Evolutionary conservation across 1,140 invertebrate genomes (phyloP).

Genomic region (Babylonia areolata): DNA sequence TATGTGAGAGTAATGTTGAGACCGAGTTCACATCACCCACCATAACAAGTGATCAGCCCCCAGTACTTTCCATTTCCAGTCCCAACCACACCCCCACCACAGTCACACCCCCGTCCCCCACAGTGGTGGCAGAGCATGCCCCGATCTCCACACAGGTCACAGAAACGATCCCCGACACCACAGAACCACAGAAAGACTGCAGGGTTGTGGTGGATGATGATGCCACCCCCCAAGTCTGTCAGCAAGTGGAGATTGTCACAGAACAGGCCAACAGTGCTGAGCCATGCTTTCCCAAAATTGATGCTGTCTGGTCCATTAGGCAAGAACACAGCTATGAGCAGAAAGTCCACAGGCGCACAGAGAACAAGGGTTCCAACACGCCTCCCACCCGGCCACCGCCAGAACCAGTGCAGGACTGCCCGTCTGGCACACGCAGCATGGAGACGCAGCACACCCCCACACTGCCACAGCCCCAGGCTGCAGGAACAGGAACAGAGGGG

Average conservation of each 20-base stretch:
- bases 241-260: constrained; percentile 4
- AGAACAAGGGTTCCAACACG: neutral
- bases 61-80: neutral
- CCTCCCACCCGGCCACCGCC: no score
- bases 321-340: constrained; percentile 26
- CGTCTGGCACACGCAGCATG: neutral
- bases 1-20: neutral
- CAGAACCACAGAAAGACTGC: neutral
- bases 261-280: neutral
- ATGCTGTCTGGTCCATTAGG: constrained; percentile 19
- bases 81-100: neutral
- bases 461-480: neutral
- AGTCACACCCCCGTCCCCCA: neutral
- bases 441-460: neutral
- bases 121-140: neutral
- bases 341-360: neutral
- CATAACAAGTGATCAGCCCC: neutral
- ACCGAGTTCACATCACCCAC: neutral
- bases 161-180: neutral
- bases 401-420: neutral
- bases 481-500: neutral
- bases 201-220: neutral
- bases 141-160: neutral
- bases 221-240: neutral
- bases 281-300: neutral